Base-by-base conservation (phyloP, 1,140 invertebrate genomes). In the Hypothenemus hampei region DNA sequence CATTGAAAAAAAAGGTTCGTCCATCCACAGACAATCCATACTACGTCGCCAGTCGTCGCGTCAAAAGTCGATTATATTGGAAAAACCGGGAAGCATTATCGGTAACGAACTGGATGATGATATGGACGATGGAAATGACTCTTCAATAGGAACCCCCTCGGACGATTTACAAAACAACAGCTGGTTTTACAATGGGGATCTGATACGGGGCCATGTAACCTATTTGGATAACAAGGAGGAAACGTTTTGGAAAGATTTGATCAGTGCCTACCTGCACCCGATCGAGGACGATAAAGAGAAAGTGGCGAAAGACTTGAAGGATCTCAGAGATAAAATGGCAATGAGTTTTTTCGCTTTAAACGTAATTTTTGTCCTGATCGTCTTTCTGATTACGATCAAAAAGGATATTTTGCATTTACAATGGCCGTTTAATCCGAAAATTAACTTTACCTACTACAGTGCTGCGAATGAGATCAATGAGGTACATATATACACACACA, bases 271-370 rank as follows among this genome's bases (percentile, higher is more conserved):
- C 72, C 71, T 91, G 0, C 71, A 81, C 60, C 87, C 87, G 1
- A 68, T 90, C 4, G 80, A 83, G 53, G 77, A 81, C 19, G 43
- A 57, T 45, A 57, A 57, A 41, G 70, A 73, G 60, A 72, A 77
- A 62, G 78, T 85, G 56, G 72, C 73, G 1, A 69, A 75, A 33
- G 80, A 81, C 18, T 70, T 91, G 21, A 79, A 77, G 45, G 77
- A 81, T 23, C 70, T 90, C 13, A 75, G 87, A 10, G 83, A 91
- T 66, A 82, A 85, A 61, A 78, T 80, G 49, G 78, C 86, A 1
- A 85, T 89, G 62, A 84, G 84, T 33, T 92, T 91, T 69, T 83
- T 88, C 40, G 91, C 91, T 83, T 72, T 91, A 2, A 93, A 93
- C 69, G 79, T 84, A 5, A 73, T 93, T 1, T 93, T 91, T 70